Evolutionary conservation across 2,888 invertebrate species (phyloP), one percentile per base, ranked within the genome.

Genomic region (Nephrotoma appendiculata): DNA sequence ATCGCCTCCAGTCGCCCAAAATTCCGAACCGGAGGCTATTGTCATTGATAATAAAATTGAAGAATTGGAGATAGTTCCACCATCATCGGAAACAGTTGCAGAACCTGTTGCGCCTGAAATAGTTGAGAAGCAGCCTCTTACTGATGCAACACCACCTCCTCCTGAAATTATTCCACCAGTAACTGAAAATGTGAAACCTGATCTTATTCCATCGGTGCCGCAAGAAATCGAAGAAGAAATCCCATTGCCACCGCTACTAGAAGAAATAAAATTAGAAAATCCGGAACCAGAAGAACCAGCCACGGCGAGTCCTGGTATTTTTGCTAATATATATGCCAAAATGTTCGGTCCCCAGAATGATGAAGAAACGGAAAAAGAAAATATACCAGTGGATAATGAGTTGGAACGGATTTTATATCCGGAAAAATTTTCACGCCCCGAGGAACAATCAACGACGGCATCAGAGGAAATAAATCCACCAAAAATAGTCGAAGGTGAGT

Each of bases 341-440:
- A n/a, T 84, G 6, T 42, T 84, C n/a, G 84, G 84, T 2, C 6
- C 7, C 7, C 7, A 71, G 15, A 48, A 83, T 5, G 87, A 86
- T 43, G 43, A 43, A 6, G 41, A 41, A 11, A 15, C 12, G 19
- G 86, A 87, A 48, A 84, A 86, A 44, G 42, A 85, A 19, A 85
- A 71, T 52, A 86, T 85, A 45, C 86, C 87, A 12, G 48, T 87
- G 4, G 87, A 88, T 41, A 88, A 89, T 44, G 90, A 90, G 9
- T 88, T 90, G n/a, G 88, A 90, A 7, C 88, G 88, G 41, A 89
- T 90, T 87, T 88, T 91, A 0, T 91, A 89, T 88, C 88, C 90
- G 0, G 88, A 89, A 0, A 87, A 86, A 42, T 87, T 87, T 6
- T 12, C 6, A 11, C 71, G 83, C 11, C 41, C 45, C 43, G 5